Percentiles rank a stretch among this genome's conserved stretches.
These are phyloP conservation scores for Abramis brama DNA, from an alignment of 2,113 vertebrate genomes.

Conservation along the genomic window DNA sequence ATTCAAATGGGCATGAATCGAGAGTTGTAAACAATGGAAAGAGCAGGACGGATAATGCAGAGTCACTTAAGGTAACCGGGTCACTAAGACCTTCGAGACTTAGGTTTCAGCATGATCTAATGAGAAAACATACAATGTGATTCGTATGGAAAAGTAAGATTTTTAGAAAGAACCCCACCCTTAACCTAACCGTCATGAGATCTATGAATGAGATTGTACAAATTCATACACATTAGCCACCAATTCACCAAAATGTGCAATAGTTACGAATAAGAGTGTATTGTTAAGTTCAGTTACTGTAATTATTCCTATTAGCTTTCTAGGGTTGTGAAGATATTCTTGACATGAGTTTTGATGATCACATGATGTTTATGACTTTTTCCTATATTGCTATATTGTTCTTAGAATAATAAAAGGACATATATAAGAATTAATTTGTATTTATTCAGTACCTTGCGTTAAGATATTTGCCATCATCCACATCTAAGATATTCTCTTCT, in stretches of 20 bases:
- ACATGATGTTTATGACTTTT: neutral
- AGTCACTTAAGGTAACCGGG: neutral
- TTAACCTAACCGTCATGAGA: no score
- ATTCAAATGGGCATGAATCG: neutral
- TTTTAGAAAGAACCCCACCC: neutral
- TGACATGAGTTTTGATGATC: no score
- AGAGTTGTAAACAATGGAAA: neutral
- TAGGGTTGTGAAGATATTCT: neutral
- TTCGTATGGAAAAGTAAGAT: neutral
- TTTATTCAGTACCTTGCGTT: neutral
- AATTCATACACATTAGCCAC: neutral
- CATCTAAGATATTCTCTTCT: neutral
- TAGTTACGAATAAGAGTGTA: neutral
- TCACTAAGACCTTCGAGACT: neutral
- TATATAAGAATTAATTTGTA: neutral
- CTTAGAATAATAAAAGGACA: neutral
- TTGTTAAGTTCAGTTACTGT: neutral
- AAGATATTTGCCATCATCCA: neutral
- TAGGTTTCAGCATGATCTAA: neutral
- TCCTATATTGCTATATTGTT: neutral
- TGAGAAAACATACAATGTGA: neutral
- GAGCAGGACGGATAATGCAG: neutral
- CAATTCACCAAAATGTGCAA: neutral
- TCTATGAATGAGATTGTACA: no score
- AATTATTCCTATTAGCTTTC: neutral